A percentile compares a stretch with the other conserved stretches of the same genome.
Evolutionary conservation across 2,113 vertebrate species (phyloP).

Genomic region (Pseudonaja textilis): DNA sequence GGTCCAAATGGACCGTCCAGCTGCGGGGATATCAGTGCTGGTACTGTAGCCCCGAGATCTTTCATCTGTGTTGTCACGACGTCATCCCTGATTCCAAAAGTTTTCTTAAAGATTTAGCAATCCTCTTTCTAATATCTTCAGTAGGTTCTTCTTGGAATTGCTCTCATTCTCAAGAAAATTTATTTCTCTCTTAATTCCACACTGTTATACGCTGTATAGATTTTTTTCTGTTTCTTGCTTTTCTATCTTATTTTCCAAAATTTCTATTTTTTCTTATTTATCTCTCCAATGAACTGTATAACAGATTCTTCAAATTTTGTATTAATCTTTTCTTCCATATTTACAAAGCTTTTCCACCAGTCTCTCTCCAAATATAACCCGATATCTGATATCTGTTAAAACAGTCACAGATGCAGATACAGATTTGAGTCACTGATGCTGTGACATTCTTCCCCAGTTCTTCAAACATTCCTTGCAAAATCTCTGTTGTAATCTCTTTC

Average conservation of each 20-base stretch:
- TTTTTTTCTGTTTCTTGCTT: neutral
- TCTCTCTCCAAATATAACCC: neutral
- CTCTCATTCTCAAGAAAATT: neutral
- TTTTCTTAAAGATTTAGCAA: neutral
- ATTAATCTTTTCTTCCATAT: neutral
- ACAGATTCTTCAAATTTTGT: neutral
- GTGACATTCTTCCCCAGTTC: neutral
- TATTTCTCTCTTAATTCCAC: neutral
- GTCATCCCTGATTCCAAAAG: neutral
- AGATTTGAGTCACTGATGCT: neutral
- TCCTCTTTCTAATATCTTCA: neutral
- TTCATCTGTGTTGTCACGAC: too few species aligned
- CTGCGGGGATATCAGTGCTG: too few species aligned
- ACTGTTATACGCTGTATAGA: too few species aligned
- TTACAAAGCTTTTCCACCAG: neutral
- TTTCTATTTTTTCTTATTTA: neutral
- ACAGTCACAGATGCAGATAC: neutral
- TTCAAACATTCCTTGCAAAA: neutral
- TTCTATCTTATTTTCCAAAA: neutral
- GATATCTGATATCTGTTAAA: neutral
- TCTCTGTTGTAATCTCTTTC: too few species aligned
- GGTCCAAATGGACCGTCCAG: too few species aligned
- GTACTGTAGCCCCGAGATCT: too few species aligned
- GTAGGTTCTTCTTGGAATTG: neutral
- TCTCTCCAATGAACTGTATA: neutral